Evolutionary conservation across 1,140 invertebrate genomes (phyloP).

Genomic region (Anadara kagoshimensis): DNA sequence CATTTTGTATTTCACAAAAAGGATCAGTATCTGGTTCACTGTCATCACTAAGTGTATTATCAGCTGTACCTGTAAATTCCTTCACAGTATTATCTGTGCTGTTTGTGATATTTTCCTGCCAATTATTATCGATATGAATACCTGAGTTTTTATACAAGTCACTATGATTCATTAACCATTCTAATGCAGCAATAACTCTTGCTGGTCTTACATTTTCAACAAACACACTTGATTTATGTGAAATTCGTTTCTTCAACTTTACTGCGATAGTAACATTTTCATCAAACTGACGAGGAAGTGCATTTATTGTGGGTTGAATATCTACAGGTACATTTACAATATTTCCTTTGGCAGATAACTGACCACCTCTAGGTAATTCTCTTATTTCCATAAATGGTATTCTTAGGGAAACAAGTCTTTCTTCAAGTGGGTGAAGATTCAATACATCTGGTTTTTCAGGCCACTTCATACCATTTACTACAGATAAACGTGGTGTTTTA

Average conservation of each 20-base stretch:
- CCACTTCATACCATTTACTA: slow-evolving; percentile 39
- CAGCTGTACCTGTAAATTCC: slow-evolving; percentile 8
- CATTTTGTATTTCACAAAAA: slow-evolving; percentile 16
- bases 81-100: slow-evolving; percentile 3
- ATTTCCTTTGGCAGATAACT: slow-evolving; percentile 35
- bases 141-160: slow-evolving; percentile 15
- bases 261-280: slow-evolving; percentile 22
- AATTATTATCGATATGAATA: slow-evolving; percentile 16
- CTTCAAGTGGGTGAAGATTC: slow-evolving; percentile 35
- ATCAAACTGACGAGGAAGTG: slow-evolving; percentile 10
- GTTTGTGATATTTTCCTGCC: slow-evolving; percentile 11
- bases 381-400: slow-evolving; percentile 53
- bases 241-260: slow-evolving; percentile 35
- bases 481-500: slow-evolving; percentile 31
- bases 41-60: not conserved
- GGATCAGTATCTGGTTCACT: slow-evolving; percentile 8
- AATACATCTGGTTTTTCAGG: slow-evolving; percentile 32
- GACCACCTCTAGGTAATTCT: slow-evolving; percentile 31
- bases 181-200: slow-evolving; percentile 15
- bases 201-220: slow-evolving; percentile 36
- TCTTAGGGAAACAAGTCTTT: slow-evolving; percentile 26
- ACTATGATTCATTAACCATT: slow-evolving; percentile 31
- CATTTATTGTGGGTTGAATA: slow-evolving; percentile 43
- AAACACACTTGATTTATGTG: slow-evolving; percentile 26
- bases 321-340: slow-evolving; percentile 48